Conservation (phyloP, 35 echinoderm and acorn worm species). For the Strongylocentrotus purpuratus region DNA sequence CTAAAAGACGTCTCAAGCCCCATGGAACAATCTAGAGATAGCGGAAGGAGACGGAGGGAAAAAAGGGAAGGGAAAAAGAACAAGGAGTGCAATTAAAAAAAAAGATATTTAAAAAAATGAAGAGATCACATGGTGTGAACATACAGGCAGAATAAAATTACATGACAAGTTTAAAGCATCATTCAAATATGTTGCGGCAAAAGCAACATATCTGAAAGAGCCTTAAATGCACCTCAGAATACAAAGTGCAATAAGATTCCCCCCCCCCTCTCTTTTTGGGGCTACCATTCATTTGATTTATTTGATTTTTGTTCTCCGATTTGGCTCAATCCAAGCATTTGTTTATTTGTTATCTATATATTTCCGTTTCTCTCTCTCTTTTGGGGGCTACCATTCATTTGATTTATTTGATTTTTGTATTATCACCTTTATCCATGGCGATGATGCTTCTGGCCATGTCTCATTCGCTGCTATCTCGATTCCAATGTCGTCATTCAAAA, state of each 20-base stretch:
- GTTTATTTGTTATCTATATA: no score
- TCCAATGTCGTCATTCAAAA: constrained; percentile 15
- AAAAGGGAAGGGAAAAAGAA: not conserved
- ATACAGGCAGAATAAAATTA: no score
- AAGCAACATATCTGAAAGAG: no score
- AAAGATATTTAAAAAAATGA: no score
- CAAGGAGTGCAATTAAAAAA: not conserved
- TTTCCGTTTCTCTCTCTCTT: no score
- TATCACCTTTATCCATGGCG: constrained; percentile 15
- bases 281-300: not conserved
- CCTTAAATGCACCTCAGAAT: no score
- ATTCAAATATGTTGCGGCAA: no score
- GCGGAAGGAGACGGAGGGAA: not conserved
- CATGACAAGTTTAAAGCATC: no score
- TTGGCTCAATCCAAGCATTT: no score
- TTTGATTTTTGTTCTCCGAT: not conserved
- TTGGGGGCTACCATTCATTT: not conserved
- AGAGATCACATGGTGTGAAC: not conserved
- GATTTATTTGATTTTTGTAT: not conserved
- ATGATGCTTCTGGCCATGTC: not conserved
- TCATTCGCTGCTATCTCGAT: not conserved
- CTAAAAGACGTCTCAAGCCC: constrained; percentile 75
- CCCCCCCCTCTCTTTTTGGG: no score
- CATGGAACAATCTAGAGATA: constrained; percentile 70
- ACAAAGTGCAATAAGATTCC: no score